phyloP scores from a whole-genome alignment of 2,888 invertebrate species.

The Eilema depressum region DNA sequence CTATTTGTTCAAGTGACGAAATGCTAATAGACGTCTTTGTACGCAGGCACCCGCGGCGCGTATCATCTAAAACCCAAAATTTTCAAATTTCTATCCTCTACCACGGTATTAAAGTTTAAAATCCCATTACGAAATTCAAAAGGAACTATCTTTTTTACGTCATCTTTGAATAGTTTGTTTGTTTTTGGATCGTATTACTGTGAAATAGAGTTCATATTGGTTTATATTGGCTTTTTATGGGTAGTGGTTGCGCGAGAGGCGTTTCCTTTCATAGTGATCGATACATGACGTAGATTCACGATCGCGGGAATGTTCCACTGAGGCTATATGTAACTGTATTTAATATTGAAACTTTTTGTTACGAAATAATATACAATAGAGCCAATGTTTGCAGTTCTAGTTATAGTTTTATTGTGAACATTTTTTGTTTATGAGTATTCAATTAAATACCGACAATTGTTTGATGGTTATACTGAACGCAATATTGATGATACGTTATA shows the following conservation, averaged over 20 bases:
- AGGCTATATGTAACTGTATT: conserved; percentile 39
- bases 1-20: conserved; percentile 76
- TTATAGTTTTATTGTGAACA: conserved; percentile 42
- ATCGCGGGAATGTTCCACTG: conserved; percentile 58
- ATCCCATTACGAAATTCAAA: conserved; percentile 44
- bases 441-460: conserved; percentile 39
- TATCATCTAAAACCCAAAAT: conserved; percentile 42
- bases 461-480: neutral
- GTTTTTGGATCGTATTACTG: conserved; percentile 39
- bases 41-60: conserved; percentile 68
- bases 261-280: conserved; percentile 69
- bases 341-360: conserved; percentile 52
- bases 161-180: conserved; percentile 46
- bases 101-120: conserved; percentile 49
- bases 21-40: conserved; percentile 74
- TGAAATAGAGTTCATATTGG: conserved; percentile 42
- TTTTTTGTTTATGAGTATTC: conserved; percentile 41
- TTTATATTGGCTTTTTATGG: conserved; percentile 53
- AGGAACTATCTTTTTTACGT: conserved; percentile 57
- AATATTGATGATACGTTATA: neutral
- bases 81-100: conserved; percentile 55
- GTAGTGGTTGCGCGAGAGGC: conserved; percentile 74
- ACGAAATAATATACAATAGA: conserved; percentile 52
- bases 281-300: conserved; percentile 71
- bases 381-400: conserved; percentile 46